Evolutionary conservation across 2,113 vertebrate genomes (phyloP).

Genomic region (Hypocryptadius cinnamomeus): DNA sequence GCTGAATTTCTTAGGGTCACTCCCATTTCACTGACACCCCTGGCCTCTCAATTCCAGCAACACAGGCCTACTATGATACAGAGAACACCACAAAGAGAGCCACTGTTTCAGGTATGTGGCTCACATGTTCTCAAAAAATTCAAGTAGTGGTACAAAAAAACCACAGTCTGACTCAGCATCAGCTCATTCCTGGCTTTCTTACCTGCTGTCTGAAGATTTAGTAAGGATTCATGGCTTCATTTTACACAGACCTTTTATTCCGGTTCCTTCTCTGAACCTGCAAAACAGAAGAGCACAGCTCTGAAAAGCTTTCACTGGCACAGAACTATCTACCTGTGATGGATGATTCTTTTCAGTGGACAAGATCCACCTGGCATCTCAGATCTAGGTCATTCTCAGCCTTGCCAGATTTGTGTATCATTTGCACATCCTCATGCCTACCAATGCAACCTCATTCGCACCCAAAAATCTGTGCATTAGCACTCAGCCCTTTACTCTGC

Average conservation of each 20-base stretch:
- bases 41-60: not conserved
- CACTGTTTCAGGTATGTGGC: not conserved
- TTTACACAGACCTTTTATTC: not conserved
- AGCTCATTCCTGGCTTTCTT: not conserved
- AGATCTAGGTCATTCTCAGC: not conserved
- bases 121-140: not conserved
- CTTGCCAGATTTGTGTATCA: not conserved
- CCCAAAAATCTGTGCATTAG: not conserved
- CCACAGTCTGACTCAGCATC: not conserved
- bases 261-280: constrained; percentile 1
- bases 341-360: not conserved
- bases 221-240: not conserved
- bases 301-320: not conserved
- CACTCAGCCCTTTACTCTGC: not conserved
- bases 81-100: not conserved
- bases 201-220: constrained; percentile 21
- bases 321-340: not conserved
- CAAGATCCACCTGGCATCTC: not conserved
- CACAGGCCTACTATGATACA: not conserved
- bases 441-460: not conserved
- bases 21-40: not conserved
- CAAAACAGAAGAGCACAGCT: constrained; percentile 10
- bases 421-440: not conserved
- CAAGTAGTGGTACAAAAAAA: not conserved
- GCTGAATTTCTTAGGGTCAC: not conserved